phyloP scores from a whole-genome alignment of 2,888 invertebrate species.

The Drosophila prostipennis region DNA sequence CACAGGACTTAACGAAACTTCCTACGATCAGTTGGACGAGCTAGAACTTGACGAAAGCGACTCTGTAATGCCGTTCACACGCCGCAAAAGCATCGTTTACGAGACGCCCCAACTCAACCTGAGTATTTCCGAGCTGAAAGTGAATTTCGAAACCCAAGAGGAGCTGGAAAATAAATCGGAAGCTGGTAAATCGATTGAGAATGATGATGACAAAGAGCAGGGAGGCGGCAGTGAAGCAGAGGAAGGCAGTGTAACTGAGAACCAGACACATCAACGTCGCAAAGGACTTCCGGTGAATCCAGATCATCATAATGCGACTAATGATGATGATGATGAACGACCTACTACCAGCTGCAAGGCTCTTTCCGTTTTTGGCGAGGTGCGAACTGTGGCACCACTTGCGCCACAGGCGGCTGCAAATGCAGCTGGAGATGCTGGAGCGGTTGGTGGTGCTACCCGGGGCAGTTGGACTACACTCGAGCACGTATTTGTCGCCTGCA shows the following conservation, averaged over 20 bases:
- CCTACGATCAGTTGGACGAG: slow-evolving; percentile 15
- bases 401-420: slow-evolving; percentile 9
- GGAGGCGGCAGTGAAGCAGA: slow-evolving; percentile 4
- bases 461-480: slow-evolving; percentile 83
- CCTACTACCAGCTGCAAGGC: slow-evolving; percentile 72
- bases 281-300: slow-evolving; percentile 56
- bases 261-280: slow-evolving; percentile 30
- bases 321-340: slow-evolving; percentile 49
- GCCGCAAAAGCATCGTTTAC: slow-evolving; percentile 71
- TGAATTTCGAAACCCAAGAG: slow-evolving; percentile 68
- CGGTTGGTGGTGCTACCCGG: slow-evolving; percentile 48
- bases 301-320: slow-evolving; percentile 1
- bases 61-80: slow-evolving; percentile 16
- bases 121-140: slow-evolving; percentile 76
- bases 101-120: slow-evolving; percentile 80
- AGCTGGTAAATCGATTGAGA: slow-evolving; percentile 31
- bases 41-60: slow-evolving; percentile 31
- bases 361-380: slow-evolving; percentile 79
- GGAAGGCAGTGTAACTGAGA: slow-evolving; percentile 34
- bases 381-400: slow-evolving; percentile 53
- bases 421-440: slow-evolving; percentile 5
- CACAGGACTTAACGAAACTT: slow-evolving; percentile 22
- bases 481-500: slow-evolving; percentile 90
- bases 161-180: slow-evolving; percentile 31
- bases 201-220: slow-evolving; percentile 17